Evolutionary conservation across 2,888 invertebrate genomes (phyloP).

Genomic region (Cerceris ruficornis): DNA sequence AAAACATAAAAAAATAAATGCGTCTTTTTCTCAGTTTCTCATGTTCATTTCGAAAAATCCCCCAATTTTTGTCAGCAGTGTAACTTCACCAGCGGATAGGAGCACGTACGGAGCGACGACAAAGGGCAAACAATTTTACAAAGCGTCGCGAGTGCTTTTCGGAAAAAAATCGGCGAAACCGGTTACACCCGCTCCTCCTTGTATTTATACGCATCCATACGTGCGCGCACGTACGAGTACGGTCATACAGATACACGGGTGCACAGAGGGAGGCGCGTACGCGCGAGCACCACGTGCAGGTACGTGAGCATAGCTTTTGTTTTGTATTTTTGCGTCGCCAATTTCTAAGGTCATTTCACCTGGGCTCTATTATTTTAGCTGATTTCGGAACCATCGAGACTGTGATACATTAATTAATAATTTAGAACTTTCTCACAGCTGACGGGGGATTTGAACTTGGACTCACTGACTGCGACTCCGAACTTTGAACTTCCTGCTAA

Average conservation of each 20-base stretch:
- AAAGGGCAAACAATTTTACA: conserved; percentile 67
- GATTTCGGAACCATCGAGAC: too few relatives aligned
- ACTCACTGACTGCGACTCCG: too few relatives aligned
- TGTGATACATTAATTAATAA: too few relatives aligned
- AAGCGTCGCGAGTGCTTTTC: conserved; percentile 64
- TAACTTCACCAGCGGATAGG: background rate
- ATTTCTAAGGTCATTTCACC: background rate
- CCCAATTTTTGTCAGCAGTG: background rate
- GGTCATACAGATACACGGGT: conserved; percentile 10
- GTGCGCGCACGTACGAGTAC: conserved; percentile 37
- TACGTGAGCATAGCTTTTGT: conserved; percentile 35
- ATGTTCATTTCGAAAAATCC: background rate
- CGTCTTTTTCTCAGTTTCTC: background rate
- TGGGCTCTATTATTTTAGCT: too few relatives aligned
- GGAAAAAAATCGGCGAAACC: conserved; percentile 69
- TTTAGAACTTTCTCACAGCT: too few relatives aligned
- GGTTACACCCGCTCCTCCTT: conserved; percentile 61
- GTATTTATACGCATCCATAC: conserved; percentile 46
- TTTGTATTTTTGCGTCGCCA: background rate
- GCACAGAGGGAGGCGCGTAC: conserved; percentile 2
- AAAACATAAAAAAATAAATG: too few relatives aligned
- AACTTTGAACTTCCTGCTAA: too few relatives aligned
- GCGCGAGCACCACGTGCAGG: conserved; percentile 40
- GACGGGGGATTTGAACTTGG: too few relatives aligned
- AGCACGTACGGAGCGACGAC: conserved; percentile 45